A percentile compares a stretch with the other conserved stretches of the same genome.
Conservation (phyloP, 2,113 vertebrate genomes). For the Saccopteryx bilineata region DNA sequence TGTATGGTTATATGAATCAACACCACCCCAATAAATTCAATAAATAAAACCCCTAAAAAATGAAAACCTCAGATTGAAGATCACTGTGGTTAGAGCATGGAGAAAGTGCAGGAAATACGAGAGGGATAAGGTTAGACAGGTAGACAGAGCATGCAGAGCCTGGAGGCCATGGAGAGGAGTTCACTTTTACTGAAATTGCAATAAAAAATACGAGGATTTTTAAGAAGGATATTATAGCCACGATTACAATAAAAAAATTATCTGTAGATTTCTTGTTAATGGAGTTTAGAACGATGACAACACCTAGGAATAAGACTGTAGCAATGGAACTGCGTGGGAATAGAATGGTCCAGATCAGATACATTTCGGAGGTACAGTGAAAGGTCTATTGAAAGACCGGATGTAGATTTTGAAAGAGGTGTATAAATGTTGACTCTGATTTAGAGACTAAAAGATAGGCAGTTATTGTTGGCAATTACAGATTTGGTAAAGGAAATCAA, state of each 20-base stretch:
- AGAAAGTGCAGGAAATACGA: background rate
- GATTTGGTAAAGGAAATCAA: background rate
- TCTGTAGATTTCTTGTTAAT: background rate
- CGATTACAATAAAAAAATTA: background rate
- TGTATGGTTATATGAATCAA: too few species aligned
- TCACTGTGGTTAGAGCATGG: background rate
- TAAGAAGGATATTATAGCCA: background rate
- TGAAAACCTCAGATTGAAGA: background rate
- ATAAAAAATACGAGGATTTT: background rate
- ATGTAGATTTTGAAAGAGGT: background rate
- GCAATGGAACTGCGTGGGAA: too few species aligned
- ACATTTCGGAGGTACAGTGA: background rate
- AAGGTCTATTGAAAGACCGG: background rate
- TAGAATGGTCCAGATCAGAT: background rate
- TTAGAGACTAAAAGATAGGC: background rate
- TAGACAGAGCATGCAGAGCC: accelerated
- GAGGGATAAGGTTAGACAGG: background rate
- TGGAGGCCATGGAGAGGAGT: background rate
- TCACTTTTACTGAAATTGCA: background rate
- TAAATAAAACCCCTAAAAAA: too few species aligned
- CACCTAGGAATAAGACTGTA: background rate
- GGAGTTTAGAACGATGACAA: too few species aligned
- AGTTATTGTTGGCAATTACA: background rate
- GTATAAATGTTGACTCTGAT: background rate
- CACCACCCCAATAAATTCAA: too few species aligned